Evolutionary conservation across 2,113 vertebrate genomes (phyloP).

Genomic region (Lepus americanus): DNA sequence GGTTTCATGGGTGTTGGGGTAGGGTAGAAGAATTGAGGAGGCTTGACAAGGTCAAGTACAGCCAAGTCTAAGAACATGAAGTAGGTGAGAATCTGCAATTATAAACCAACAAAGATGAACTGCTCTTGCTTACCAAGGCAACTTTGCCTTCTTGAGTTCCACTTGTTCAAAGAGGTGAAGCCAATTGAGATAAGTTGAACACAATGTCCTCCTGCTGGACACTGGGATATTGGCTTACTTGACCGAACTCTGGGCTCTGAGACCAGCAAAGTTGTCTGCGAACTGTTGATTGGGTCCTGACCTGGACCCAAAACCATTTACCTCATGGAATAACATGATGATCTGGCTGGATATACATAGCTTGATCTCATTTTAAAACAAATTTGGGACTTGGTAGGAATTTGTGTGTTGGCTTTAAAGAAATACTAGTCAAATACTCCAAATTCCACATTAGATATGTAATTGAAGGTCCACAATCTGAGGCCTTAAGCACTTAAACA

Average conservation of each 20-base stretch:
- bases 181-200: not conserved
- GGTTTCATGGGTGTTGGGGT: not conserved
- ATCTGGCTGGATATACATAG: not conserved
- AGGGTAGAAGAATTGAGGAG: not conserved
- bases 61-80: not conserved
- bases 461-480: not conserved
- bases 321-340: not conserved
- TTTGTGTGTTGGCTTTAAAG: conserved; percentile 47
- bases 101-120: not conserved
- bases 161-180: not conserved
- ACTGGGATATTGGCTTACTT: not conserved
- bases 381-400: not conserved
- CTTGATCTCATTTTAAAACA: conserved; percentile 34
- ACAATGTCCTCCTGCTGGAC: not conserved
- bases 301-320: not conserved
- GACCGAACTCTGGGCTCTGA: conserved; percentile 1
- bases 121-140: not conserved
- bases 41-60: not conserved
- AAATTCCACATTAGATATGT: conserved; percentile 14
- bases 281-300: not conserved
- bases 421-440: not conserved
- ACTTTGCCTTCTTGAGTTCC: not conserved
- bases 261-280: not conserved
- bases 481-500: not conserved
- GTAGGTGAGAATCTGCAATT: not conserved